These are phyloP conservation scores for Mareca strepera DNA, from an alignment of 2,797 vertebrate species.

Conservation along the genomic window DNA sequence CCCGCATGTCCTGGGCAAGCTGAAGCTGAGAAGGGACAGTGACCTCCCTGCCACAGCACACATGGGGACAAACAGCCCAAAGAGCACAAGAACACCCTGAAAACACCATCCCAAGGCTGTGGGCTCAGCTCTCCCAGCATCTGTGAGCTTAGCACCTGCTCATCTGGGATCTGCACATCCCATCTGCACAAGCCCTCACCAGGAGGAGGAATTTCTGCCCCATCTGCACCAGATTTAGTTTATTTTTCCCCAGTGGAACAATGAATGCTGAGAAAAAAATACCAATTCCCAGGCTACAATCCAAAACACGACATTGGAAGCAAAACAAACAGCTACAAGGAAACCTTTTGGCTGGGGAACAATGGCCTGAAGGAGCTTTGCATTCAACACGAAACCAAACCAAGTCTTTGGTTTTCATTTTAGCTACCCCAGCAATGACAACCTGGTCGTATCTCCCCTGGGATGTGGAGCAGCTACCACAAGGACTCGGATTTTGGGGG, in stretches of 20 bases:
- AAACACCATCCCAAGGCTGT: accelerated
- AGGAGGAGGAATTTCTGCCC: background rate
- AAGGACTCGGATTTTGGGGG: background rate
- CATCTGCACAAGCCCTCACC: background rate
- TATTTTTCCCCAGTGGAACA: background rate
- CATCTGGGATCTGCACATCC: background rate
- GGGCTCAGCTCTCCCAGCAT: background rate
- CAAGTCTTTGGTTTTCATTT: background rate
- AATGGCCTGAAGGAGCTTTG: background rate
- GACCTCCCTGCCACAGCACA: background rate
- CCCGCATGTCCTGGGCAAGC: background rate
- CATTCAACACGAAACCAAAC: background rate
- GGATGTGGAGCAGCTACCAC: background rate
- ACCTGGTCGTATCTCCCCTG: background rate
- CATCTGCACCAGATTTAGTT: background rate
- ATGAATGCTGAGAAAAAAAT: background rate
- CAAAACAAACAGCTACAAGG: background rate
- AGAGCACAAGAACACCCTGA: accelerated
- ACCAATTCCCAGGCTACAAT: background rate
- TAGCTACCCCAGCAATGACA: background rate
- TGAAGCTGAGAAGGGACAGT: background rate
- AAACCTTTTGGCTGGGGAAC: background rate
- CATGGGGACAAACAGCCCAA: accelerated
- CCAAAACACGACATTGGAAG: background rate
- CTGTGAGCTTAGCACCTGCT: accelerated